A percentile compares a stretch with the other conserved stretches of the same genome.
Evolutionary conservation across 2,797 vertebrate species (phyloP).

Genomic region (Micrastur ruficollis): DNA sequence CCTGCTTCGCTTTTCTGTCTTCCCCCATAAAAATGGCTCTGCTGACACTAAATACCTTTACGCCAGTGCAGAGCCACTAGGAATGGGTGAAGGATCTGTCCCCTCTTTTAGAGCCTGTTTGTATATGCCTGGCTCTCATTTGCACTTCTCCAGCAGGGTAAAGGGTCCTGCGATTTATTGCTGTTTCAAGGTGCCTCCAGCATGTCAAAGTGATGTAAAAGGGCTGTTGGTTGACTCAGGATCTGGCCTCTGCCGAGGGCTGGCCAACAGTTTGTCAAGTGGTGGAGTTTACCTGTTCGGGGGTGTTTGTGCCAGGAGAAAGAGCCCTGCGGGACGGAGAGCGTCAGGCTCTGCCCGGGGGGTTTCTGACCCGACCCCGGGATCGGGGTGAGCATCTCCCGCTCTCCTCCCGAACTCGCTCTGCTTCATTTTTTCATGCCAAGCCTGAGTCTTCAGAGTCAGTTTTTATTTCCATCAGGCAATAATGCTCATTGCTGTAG

Average conservation of each 20-base stretch:
- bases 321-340: no score
- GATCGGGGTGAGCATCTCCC: not conserved
- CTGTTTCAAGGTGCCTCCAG: not conserved
- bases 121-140: not conserved
- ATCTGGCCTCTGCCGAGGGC: not conserved
- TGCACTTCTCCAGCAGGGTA: not conserved
- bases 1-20: not conserved
- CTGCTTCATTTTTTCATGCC: constrained; percentile 37
- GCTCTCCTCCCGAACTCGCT: not conserved
- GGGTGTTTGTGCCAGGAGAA: not conserved
- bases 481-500: constrained; percentile 62
- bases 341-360: not conserved
- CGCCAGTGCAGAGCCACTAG: rapidly evolving
- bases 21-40: not conserved
- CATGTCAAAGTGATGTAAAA: not conserved
- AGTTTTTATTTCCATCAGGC: constrained; percentile 62
- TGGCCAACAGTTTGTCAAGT: not conserved
- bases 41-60: not conserved
- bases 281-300: rapidly evolving
- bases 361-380: not conserved
- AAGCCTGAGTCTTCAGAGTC: not conserved
- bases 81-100: not conserved
- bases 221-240: not conserved
- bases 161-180: not conserved
- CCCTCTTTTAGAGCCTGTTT: not conserved